These are phyloP conservation scores for Rhinophrynus dorsalis DNA, from an alignment of 2,797 vertebrate species.

Conservation along the genomic window DNA sequence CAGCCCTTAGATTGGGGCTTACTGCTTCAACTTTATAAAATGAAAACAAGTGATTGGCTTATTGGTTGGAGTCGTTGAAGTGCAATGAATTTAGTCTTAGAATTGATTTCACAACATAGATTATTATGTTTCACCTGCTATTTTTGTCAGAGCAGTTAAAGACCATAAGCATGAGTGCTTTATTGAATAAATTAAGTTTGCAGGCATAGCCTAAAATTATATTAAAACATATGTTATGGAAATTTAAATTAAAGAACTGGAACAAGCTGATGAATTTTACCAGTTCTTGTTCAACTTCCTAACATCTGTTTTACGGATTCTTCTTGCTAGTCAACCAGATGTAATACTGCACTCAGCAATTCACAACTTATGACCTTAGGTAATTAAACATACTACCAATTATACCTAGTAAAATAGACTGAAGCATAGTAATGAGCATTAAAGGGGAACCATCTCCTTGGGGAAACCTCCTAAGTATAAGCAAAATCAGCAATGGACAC, in stretches of 20 bases:
- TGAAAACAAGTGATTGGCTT: too few relatives aligned
- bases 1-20: too few relatives aligned
- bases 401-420: neutral
- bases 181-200: neutral
- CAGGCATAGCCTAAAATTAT: neutral
- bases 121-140: too few relatives aligned
- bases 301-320: constrained; percentile 35
- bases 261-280: constrained; percentile 31
- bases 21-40: too few relatives aligned
- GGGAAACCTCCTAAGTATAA: too few relatives aligned
- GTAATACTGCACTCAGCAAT: neutral
- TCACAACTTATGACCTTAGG: constrained; percentile 2
- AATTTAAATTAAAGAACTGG: constrained; percentile 34
- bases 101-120: too few relatives aligned
- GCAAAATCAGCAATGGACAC: too few relatives aligned
- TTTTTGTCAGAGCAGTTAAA: too few relatives aligned
- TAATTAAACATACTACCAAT: neutral
- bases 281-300: constrained; percentile 24
- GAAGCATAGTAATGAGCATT: too few relatives aligned
- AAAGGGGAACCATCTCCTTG: too few relatives aligned
- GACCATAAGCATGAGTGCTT: neutral
- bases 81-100: too few relatives aligned
- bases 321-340: constrained; percentile 21
- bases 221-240: constrained; percentile 24
- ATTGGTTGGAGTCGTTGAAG: too few relatives aligned